Evolutionary conservation across 2,113 vertebrate genomes (phyloP), one percentile per base, ranked within the genome.

Genomic region (Callocephalon fimbriatum): DNA sequence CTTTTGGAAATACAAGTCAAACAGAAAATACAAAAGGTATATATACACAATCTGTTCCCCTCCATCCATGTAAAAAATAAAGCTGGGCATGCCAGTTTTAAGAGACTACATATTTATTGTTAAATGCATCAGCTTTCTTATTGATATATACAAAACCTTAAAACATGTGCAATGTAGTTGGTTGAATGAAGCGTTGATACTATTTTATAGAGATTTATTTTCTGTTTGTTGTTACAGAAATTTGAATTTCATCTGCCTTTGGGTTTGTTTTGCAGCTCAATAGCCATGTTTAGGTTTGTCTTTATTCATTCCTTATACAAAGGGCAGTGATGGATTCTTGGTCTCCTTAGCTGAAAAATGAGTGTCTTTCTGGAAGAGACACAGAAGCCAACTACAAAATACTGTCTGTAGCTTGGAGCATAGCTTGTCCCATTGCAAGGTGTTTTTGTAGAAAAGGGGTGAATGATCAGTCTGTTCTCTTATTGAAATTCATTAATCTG

Each of bases 231-330:
- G 44, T 87, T 70, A 75, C 1, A 8, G 26, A 37, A 74, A 81
- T 80, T 95, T 86, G 45, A 74, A 62, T 88, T 87, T 79, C 20
- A 22, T 85, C 95, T 95, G 48, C 56, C 48, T 94, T 91, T 66
- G 48, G 31, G 32, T 73, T 95, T 91, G 71, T 73, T 87, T 83
- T 92, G 58, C 50, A 73, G 62, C 67, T 93, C 44, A 53, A 70
- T 72, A 79, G 56, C 78, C 38, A 58, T 89, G 47, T 62, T 94
- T 82, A 76, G 45, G 42, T 87, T 95, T 88, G 50, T 62, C 45
- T 80, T 58, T 66, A 56, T 78, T 91, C 25, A 10, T 86, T 94
- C 54, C 26, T 12, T 32, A 19, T 58, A 73, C 19, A 61, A 37
- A 72, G n/a, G 31, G 12, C 61, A 68, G 21, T 54, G 48, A 13